Percentiles rank a stretch among this genome's conserved stretches.
phyloP scores from a whole-genome alignment of 2,888 invertebrate species.

The Erynnis tages region DNA sequence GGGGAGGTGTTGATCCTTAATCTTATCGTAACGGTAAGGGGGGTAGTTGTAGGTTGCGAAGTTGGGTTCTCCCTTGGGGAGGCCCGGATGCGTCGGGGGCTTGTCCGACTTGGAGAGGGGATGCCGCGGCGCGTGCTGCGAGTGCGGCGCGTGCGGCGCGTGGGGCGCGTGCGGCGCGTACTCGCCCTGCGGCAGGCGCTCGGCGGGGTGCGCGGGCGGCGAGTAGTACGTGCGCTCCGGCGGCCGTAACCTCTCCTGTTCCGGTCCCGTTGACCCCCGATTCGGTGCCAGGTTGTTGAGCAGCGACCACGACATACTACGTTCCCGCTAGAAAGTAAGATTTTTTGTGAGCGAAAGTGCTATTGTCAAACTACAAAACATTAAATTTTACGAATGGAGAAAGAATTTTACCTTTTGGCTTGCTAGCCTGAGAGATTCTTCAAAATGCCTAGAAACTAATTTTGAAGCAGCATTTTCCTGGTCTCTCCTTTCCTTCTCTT shows the following conservation, averaged over 20 bases:
- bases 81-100: conserved; percentile 52
- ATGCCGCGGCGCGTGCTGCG: conserved; percentile 56
- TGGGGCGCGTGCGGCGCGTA: conserved; percentile 49
- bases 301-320: conserved; percentile 79
- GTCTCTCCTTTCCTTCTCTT: conserved; percentile 82
- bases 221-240: conserved; percentile 55
- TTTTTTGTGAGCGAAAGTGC: conserved; percentile 11
- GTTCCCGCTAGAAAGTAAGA: conserved; percentile 69
- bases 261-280: conserved; percentile 47
- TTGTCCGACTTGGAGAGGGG: conserved; percentile 63
- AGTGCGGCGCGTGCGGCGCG: conserved; percentile 48
- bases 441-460: conserved; percentile 94
- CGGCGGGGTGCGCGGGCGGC: conserved; percentile 42
- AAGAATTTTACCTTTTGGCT: conserved; percentile 84
- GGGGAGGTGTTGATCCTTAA: conserved; percentile 82
- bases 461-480: conserved; percentile 88
- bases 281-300: conserved; percentile 76
- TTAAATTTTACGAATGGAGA: neutral
- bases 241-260: conserved; percentile 53
- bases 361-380: neutral
- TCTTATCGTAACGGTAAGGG: conserved; percentile 83
- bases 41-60: conserved; percentile 85
- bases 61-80: conserved; percentile 85
- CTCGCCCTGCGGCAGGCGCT: conserved; percentile 46
- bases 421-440: conserved; percentile 90